Evolutionary conservation across 2,888 invertebrate genomes (phyloP).

Genomic region (Flexamia atlantica): DNA sequence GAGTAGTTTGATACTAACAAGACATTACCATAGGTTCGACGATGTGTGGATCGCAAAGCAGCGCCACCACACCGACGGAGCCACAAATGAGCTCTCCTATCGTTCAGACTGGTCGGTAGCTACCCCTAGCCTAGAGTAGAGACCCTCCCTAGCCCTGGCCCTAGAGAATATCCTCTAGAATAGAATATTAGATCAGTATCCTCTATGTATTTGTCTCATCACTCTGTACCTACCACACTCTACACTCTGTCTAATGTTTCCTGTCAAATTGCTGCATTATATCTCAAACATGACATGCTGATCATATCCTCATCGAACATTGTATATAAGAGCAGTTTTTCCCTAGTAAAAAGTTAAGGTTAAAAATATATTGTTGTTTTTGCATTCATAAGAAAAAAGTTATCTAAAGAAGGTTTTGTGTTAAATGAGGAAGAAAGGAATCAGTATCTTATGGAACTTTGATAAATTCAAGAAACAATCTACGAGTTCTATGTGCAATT

Average conservation of each 20-base stretch:
- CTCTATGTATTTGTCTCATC: neutral
- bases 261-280: no score
- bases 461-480: neutral
- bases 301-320: no score
- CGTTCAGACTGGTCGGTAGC: constrained; percentile 60
- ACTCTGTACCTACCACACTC: no score
- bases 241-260: no score
- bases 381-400: no score
- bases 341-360: no score
- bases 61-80: constrained; percentile 52
- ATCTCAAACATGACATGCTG: no score
- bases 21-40: constrained; percentile 52
- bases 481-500: neutral
- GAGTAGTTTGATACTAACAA: constrained; percentile 22
- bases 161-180: neutral
- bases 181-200: neutral
- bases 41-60: constrained; percentile 54
- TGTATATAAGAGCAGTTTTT: no score
- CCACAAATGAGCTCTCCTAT: constrained; percentile 48
- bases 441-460: neutral
- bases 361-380: no score
- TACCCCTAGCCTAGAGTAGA: constrained; percentile 24
- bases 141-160: neutral
- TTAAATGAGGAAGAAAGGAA: no score
- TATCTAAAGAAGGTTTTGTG: no score